These are phyloP conservation scores for Gymnothorax javanicus DNA, from an alignment of 2,797 vertebrate species.

Conservation along the genomic window DNA sequence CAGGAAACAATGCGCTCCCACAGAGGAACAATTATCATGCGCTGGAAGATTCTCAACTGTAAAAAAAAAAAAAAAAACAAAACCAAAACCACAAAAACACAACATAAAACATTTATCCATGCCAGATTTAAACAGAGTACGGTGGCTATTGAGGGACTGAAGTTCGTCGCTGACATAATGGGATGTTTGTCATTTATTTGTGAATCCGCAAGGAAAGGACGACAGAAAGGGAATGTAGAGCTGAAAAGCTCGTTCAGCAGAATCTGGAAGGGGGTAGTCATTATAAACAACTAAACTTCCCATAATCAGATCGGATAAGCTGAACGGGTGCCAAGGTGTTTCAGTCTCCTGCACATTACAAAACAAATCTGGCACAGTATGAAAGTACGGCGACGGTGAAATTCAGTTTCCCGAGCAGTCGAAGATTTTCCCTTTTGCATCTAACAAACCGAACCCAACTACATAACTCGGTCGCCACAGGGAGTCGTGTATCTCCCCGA, in stretches of 20 bases:
- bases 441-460: too few relatives aligned
- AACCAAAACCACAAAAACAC: background rate
- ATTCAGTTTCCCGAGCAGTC: too few relatives aligned
- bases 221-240: background rate
- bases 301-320: too few relatives aligned
- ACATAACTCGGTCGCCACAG: too few relatives aligned
- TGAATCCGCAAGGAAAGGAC: background rate
- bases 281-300: too few relatives aligned
- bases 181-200: background rate
- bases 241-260: background rate
- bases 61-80: background rate
- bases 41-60: background rate
- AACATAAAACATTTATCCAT: background rate
- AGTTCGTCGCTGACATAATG: background rate
- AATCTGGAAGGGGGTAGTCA: too few relatives aligned
- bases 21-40: background rate
- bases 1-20: background rate
- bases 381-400: too few relatives aligned
- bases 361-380: too few relatives aligned
- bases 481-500: too few relatives aligned
- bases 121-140: background rate
- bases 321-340: too few relatives aligned
- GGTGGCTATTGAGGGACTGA: background rate
- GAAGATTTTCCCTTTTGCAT: too few relatives aligned
- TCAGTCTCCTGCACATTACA: too few relatives aligned